Evolutionary conservation across 2,888 invertebrate species (phyloP).

Genomic region (Meganola albula): DNA sequence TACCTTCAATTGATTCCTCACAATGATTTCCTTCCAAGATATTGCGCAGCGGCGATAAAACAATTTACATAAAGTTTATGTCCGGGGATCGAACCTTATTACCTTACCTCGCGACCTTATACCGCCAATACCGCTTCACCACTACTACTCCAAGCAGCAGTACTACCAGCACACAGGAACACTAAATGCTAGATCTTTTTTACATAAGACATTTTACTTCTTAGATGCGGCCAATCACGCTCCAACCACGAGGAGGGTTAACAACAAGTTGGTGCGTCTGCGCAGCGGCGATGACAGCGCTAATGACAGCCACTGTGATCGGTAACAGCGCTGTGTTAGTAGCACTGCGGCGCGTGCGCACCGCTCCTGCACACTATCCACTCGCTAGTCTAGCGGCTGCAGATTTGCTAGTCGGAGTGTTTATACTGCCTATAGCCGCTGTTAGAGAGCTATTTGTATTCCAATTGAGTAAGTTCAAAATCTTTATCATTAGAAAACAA

Average conservation of each 20-base stretch:
- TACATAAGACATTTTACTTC: too few species aligned
- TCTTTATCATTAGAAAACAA: too few species aligned
- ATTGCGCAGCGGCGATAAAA: too few species aligned
- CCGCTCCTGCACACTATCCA: slow-evolving; percentile 80
- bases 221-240: slow-evolving; percentile 21
- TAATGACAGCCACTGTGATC: slow-evolving; percentile 40
- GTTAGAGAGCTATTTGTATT: slow-evolving; percentile 76
- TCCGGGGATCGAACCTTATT: too few species aligned
- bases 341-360: slow-evolving; percentile 43
- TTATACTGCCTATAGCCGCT: slow-evolving; percentile 77
- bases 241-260: slow-evolving; percentile 39
- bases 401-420: slow-evolving; percentile 78
- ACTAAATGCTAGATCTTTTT: too few species aligned
- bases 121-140: too few species aligned
- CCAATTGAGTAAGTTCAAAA: slow-evolving; percentile 48
- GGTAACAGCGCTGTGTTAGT: slow-evolving; percentile 54
- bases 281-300: slow-evolving; percentile 38
- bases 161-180: too few species aligned
- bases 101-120: too few species aligned
- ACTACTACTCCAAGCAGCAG: too few species aligned
- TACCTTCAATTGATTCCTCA: too few species aligned
- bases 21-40: too few species aligned
- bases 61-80: too few species aligned
- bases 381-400: slow-evolving; percentile 83
- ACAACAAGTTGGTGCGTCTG: slow-evolving; percentile 33